Conservation (phyloP, 2,888 invertebrate genomes). For the Maniola hyperantus region DNA sequence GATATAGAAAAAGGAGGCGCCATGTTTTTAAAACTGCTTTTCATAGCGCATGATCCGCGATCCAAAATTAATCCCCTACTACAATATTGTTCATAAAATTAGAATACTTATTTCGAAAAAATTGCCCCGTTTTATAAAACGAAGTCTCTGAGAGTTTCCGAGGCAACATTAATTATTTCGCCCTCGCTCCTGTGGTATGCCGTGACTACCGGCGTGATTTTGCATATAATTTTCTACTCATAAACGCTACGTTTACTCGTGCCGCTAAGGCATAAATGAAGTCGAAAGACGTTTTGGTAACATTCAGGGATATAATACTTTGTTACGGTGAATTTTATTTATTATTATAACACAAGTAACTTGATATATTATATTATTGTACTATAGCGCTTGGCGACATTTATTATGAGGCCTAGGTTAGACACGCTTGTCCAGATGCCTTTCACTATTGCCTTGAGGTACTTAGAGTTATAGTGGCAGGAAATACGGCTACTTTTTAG, state of each 20-base stretch:
- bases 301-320: constrained; percentile 15
- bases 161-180: constrained; percentile 69
- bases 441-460: too few species aligned
- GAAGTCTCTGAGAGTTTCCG: constrained; percentile 56
- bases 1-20: constrained; percentile 64
- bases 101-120: constrained; percentile 61
- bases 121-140: constrained; percentile 51
- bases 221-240: constrained; percentile 80
- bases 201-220: constrained; percentile 73
- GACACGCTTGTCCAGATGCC: not conserved
- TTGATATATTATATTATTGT: too few species aligned
- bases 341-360: not conserved
- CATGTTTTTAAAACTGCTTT: constrained; percentile 79
- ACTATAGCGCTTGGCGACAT: too few species aligned
- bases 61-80: constrained; percentile 75
- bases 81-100: constrained; percentile 66
- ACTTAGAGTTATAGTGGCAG: too few species aligned
- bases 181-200: constrained; percentile 58
- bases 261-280: constrained; percentile 43
- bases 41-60: constrained; percentile 65
- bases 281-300: constrained; percentile 27
- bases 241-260: constrained; percentile 57
- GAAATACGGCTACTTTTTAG: too few species aligned
- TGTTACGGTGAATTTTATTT: not conserved
- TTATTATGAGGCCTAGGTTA: too few species aligned